Percentiles rank a stretch among this genome's conserved stretches.
phyloP scores from a whole-genome alignment of 1,140 invertebrate genomes.

The Drosophila watanabei region DNA sequence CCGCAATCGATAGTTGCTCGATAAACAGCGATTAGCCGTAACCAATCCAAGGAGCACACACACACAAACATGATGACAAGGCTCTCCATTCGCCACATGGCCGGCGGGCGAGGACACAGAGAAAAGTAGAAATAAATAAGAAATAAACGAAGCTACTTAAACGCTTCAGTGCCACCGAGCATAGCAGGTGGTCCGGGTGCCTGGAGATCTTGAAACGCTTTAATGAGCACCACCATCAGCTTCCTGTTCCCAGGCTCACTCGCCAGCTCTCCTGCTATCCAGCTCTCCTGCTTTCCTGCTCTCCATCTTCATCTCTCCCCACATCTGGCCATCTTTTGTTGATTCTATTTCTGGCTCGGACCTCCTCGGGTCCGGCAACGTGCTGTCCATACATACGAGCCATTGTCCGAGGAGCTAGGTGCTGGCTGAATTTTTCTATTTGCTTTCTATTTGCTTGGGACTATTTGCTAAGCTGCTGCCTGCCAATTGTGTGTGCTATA shows the following conservation, averaged over 20 bases:
- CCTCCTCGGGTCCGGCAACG: conserved; percentile 22
- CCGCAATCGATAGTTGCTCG: conserved; percentile 2
- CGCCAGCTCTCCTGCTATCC: background rate
- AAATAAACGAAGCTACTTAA: conserved; percentile 65
- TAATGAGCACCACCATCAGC: conserved; percentile 45
- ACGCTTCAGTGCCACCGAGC: conserved; percentile 55
- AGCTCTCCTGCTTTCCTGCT: background rate
- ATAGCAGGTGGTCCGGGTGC: conserved; percentile 50
- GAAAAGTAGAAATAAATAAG: conserved; percentile 51
- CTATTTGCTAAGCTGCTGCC: conserved; percentile 59
- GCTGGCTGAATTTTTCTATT: conserved; percentile 22
- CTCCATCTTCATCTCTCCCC: background rate
- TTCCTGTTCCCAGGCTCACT: conserved; percentile 17
- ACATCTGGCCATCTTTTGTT: conserved; percentile 21
- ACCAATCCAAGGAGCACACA: background rate
- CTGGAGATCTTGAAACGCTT: conserved; percentile 36
- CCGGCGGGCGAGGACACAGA: background rate
- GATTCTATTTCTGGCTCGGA: conserved; percentile 33
- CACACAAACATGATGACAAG: conserved; percentile 1
- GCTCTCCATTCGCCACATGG: background rate
- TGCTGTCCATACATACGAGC: conserved; percentile 40
- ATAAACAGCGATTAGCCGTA: conserved; percentile 16
- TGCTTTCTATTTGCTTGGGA: conserved; percentile 55
- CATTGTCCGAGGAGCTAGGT: conserved; percentile 20
- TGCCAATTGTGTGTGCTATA: conserved; percentile 47